Percentiles rank a stretch among this genome's conserved stretches.
Conservation (phyloP, 2,888 invertebrate genomes). For the Drosophila anomalata region DNA sequence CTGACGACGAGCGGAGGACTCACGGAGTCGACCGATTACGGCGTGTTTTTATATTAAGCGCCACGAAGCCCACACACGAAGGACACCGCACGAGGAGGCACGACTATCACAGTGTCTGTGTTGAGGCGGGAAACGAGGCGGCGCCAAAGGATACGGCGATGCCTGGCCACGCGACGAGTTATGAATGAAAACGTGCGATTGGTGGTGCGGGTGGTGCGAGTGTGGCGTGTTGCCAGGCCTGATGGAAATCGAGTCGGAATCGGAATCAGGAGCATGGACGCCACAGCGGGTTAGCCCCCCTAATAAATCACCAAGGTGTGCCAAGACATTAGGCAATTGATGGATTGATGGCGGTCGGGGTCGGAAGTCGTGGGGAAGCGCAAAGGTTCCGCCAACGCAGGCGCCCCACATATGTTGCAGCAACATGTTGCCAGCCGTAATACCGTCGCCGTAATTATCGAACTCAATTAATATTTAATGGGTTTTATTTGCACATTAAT, state of each 20-base stretch:
- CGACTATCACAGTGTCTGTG: slow-evolving; percentile 11
- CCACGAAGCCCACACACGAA: slow-evolving; percentile 45
- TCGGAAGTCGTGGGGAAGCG: background rate
- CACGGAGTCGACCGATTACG: slow-evolving; percentile 71
- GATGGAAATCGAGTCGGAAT: slow-evolving; percentile 18
- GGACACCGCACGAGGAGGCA: slow-evolving; percentile 20
- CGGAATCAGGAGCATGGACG: slow-evolving; percentile 2
- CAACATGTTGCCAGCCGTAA: slow-evolving; percentile 47
- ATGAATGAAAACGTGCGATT: slow-evolving; percentile 46
- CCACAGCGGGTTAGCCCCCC: slow-evolving; percentile 14
- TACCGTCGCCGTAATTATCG: slow-evolving; percentile 53
- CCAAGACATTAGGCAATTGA: slow-evolving; percentile 31
- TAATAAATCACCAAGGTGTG: slow-evolving; percentile 38
- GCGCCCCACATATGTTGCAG: slow-evolving; percentile 54
- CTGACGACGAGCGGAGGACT: slow-evolving; percentile 82
- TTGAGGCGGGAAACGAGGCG: slow-evolving; percentile 37
- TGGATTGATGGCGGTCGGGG: slow-evolving; percentile 23
- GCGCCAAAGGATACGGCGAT: slow-evolving; percentile 14
- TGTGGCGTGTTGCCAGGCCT: slow-evolving; percentile 20
- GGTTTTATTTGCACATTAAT: slow-evolving; percentile 72
- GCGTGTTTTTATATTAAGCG: slow-evolving; percentile 81
- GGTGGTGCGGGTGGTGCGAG: slow-evolving; percentile 15
- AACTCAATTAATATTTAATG: slow-evolving; percentile 74
- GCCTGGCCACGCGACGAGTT: slow-evolving; percentile 29
- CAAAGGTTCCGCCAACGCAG: slow-evolving; percentile 10